Percentiles rank a stretch among this genome's conserved stretches.
phyloP scores from a whole-genome alignment of 2,888 invertebrate genomes.

The Acrocyrtus sp. region DNA sequence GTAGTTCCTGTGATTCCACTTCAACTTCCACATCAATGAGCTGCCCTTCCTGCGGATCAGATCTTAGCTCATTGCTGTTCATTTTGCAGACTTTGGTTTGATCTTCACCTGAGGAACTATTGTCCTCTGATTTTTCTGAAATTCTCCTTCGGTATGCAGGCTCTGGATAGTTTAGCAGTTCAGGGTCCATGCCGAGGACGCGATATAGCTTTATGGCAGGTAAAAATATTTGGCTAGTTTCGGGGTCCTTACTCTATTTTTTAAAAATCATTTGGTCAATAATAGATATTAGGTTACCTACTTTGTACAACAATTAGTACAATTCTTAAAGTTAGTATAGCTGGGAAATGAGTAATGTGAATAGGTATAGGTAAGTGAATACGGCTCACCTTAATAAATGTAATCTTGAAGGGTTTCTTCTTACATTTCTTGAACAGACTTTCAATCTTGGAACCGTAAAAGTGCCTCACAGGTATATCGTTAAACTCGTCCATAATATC shows the following conservation, averaged over 20 bases:
- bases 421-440: slow-evolving; percentile 68
- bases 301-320: not conserved
- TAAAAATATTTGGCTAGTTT: slow-evolving; percentile 67
- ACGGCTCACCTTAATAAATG: slow-evolving; percentile 71
- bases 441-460: slow-evolving; percentile 69
- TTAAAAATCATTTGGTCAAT: too few relatives aligned
- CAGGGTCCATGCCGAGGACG: slow-evolving; percentile 59
- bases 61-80: too few relatives aligned
- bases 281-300: not conserved
- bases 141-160: slow-evolving; percentile 31
- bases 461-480: slow-evolving; percentile 69
- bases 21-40: slow-evolving; percentile 42
- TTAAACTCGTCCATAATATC: slow-evolving; percentile 75
- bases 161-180: slow-evolving; percentile 44
- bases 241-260: slow-evolving; percentile 65
- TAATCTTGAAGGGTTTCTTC: slow-evolving; percentile 68
- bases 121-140: not conserved
- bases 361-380: not conserved
- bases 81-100: not conserved
- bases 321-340: not conserved
- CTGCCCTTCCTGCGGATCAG: slow-evolving; percentile 19
- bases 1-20: slow-evolving; percentile 12
- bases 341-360: not conserved
- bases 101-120: too few relatives aligned
- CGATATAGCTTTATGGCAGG: slow-evolving; percentile 68